Evolutionary conservation across 2,797 vertebrate genomes (phyloP).

Genomic region (Phrynocephalus guinanensis): DNA sequence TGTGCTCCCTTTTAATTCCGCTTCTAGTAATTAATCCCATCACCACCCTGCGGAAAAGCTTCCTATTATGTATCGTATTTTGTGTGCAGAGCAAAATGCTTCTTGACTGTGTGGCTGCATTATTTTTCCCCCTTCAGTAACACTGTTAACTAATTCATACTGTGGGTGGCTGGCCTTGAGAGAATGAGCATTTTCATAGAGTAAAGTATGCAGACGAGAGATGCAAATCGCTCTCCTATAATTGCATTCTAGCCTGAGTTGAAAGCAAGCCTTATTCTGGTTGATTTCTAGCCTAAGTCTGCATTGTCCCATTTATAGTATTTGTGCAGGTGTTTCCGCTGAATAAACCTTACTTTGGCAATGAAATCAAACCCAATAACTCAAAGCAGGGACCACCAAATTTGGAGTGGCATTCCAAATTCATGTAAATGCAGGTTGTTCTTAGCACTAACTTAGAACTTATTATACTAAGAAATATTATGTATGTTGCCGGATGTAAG

Average conservation of each 20-base stretch:
- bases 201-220: not conserved
- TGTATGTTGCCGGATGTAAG: not conserved
- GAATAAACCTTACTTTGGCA: constrained; percentile 26
- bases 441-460: constrained; percentile 26
- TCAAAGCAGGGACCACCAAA: not conserved
- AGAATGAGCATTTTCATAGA: constrained; percentile 42
- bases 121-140: not conserved
- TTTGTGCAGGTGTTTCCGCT: constrained; percentile 54
- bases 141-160: constrained; percentile 21
- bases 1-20: constrained; percentile 1
- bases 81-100: not conserved
- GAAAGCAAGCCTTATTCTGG: constrained; percentile 38
- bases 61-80: not conserved
- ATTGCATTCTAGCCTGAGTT: constrained; percentile 43
- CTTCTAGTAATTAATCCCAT: constrained; percentile 19
- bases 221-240: constrained; percentile 40
- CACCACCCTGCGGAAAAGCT: not conserved
- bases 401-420: not conserved
- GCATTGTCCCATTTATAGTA: constrained; percentile 25
- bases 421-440: constrained; percentile 17
- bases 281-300: constrained; percentile 33
- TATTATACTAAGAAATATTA: not conserved
- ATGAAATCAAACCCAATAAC: constrained; percentile 38
- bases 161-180: constrained; percentile 3
- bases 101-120: not conserved